Base-by-base conservation (phyloP, 2,113 vertebrate species). In the Alligator sinensis region DNA sequence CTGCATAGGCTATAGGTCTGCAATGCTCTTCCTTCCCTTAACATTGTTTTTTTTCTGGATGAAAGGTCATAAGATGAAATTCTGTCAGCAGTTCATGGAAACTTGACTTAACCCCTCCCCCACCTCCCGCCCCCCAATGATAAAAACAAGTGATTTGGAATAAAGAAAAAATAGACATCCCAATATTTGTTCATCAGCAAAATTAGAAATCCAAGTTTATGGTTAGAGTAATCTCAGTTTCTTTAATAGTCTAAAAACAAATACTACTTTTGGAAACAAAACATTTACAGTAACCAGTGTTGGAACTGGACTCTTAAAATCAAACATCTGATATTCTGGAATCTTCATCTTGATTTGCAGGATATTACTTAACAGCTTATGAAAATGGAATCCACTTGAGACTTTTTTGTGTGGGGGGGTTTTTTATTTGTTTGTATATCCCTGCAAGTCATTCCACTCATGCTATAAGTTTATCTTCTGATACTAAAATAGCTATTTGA, bases 401-500 rank as follows among this genome's bases (percentile, higher is more conserved):
- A 34, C 57, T 47, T 47, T 9, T 47, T 47, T 47, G 47, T 47
- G 47, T 47, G 6, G 7, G 9, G 7, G 47, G 38, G 38, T 47
- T 87, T 87, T 7, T 54, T 15, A 60, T 87, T 89, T 77, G 19
- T 60, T 16, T 86, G 24, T 81, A 15, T 91, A n/a, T 11, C 4
- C 8, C 60, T 88, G 11, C 34, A 80, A 80, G 61, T 55, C n/a
- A 1, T 24, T 83, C 6, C 84, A 10, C 9, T 94, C 28, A 62
- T 75, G 2, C 34, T 82, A 4, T 95, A 22, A 97, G 12, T 81
- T 80, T 85, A 3, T 86, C 3, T 84, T 88, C 62, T 47, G 62
- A 24, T 80, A 79, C 30, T 77, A 64, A 80, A 97, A 87, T 5
- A 87, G 4, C 64, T 80, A 10, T 88, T 92, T 88, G 21, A 87